Base-by-base conservation (phyloP, 1,140 invertebrate species). In the Brachionus koreanus region DNA sequence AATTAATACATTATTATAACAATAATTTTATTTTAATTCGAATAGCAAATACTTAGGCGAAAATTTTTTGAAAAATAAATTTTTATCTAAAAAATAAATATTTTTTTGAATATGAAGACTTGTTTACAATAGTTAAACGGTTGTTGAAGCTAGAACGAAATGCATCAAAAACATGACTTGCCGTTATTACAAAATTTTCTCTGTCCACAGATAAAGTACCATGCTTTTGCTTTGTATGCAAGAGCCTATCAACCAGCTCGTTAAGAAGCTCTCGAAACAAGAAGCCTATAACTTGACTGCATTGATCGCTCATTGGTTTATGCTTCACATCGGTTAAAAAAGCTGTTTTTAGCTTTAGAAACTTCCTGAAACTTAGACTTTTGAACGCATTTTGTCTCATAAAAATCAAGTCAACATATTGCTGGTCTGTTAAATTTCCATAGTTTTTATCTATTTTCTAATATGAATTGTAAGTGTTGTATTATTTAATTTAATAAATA, bases 321-420 rank as follows among this genome's bases (percentile, higher is more conserved):
- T 39, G 37, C 16, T 69, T 19, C 9, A 19, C 2, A 29, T 79
- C 49, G 1, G 33, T 5, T n/a, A 57, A 6, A 19, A 79, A 33
- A 29, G 39, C 6, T 25, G 23, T 65, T 19, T 61, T 79, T n/a
- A 79, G 37, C 19, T 43, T 57, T 25, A 23, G 16, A 65, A 35
- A 79, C 29, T 52, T 57, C 35, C 61, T 79, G 23, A 29, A 19
- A 19, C 76, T 65, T 61, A 79, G 12, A 42, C 13, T 79, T 61
- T 61, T 57, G 16, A 79, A 79, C 23, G 76, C 12, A 25, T 19
- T 79, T 12, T 79, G 76, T 61, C 76, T 57, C 37, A 79, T 6
- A 35, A 61, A 33, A 37, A 65, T 65, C 23, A 79, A 35, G 12
- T 79, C 76, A 37, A 79, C 39, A 43, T 79, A 79, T 29, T 79